These are phyloP conservation scores for Excalfactoria chinensis DNA, from an alignment of 2,113 vertebrate species.

Conservation along the genomic window DNA sequence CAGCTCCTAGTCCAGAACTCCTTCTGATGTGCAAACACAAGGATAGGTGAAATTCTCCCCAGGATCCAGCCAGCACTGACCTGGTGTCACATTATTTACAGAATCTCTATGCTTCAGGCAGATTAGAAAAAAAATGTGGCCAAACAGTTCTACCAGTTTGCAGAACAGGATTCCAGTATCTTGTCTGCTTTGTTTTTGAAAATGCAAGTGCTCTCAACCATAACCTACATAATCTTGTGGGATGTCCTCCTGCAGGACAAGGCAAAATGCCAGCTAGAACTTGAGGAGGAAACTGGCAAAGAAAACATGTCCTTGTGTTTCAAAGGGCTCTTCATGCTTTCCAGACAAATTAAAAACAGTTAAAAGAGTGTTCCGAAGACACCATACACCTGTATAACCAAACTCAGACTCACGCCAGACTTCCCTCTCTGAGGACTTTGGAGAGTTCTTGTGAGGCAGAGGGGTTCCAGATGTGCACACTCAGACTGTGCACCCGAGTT, in stretches of 20 bases:
- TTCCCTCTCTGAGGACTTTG: not conserved
- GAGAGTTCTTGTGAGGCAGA: not conserved
- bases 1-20: not conserved
- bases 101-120: constrained; percentile 42
- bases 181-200: constrained; percentile 43
- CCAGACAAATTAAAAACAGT: not conserved
- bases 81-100: constrained; percentile 4
- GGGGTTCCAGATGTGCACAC: not conserved
- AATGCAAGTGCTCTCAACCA: not conserved
- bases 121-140: constrained; percentile 48
- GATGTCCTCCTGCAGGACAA: not conserved
- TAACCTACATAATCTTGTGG: not conserved
- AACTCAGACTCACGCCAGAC: not conserved
- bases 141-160: constrained; percentile 36
- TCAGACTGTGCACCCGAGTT: not conserved
- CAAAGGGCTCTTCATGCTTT: not conserved
- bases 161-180: constrained; percentile 50
- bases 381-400: not conserved
- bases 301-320: constrained; percentile 28
- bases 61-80: not conserved
- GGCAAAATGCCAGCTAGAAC: constrained; percentile 31
- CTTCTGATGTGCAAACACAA: not conserved
- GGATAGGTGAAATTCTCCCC: not conserved
- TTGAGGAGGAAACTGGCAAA: constrained; percentile 42
- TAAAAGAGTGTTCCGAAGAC: not conserved